These are phyloP conservation scores for Archaeoteleia sp. DNA, from an alignment of 2,888 invertebrate genomes.

Conservation along the genomic window DNA sequence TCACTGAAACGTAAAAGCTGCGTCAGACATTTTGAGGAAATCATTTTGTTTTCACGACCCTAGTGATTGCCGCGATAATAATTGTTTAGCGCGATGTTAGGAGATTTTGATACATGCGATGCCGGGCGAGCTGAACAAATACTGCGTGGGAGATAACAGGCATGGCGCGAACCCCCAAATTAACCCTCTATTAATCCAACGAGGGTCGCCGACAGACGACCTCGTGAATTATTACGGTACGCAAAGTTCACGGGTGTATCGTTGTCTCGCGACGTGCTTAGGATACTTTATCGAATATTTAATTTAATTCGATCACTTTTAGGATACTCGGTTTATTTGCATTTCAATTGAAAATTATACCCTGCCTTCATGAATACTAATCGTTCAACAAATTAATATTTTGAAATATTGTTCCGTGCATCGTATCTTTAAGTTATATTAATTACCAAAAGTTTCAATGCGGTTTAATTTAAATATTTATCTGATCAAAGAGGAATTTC, in stretches of 20 bases:
- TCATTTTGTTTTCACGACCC: slow-evolving; percentile 62
- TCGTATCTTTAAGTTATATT: too few relatives aligned
- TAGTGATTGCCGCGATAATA: slow-evolving; percentile 62
- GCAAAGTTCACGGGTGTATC: slow-evolving; percentile 29
- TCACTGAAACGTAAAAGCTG: too few relatives aligned
- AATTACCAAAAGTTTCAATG: too few relatives aligned
- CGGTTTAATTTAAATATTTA: too few relatives aligned
- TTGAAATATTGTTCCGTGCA: too few relatives aligned
- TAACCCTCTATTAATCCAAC: slow-evolving; percentile 71
- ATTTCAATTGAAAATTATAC: too few relatives aligned
- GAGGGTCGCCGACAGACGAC: slow-evolving; percentile 56
- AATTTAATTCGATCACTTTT: neutral
- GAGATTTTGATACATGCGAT: slow-evolving; percentile 58
- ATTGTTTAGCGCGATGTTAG: slow-evolving; percentile 65
- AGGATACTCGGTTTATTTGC: too few relatives aligned
- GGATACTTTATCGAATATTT: slow-evolving; percentile 14
- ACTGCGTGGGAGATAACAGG: slow-evolving; percentile 72
- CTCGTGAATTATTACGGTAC: slow-evolving; percentile 62
- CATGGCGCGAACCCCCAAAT: slow-evolving; percentile 65
- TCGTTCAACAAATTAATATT: too few relatives aligned
- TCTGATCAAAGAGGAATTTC: too few relatives aligned
- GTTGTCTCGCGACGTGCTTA: slow-evolving; percentile 34
- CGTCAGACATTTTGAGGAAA: too few relatives aligned
- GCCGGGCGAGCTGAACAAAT: slow-evolving; percentile 70
- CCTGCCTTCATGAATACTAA: too few relatives aligned